Conservation (phyloP, 2,113 vertebrate species). For the Deroptyus accipitrinus region DNA sequence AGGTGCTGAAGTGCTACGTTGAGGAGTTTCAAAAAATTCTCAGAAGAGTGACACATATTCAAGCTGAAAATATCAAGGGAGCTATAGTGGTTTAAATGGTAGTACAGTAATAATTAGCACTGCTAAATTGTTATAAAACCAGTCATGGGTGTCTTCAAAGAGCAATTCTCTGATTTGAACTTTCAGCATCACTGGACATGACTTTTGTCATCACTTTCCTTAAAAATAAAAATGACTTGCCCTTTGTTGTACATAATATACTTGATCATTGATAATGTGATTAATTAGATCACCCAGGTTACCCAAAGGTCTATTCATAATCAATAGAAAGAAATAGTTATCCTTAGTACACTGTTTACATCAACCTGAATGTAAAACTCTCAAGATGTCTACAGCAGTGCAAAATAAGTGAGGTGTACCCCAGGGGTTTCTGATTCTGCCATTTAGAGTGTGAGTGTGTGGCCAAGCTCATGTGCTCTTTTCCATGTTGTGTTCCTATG, state of each 20-base stretch:
- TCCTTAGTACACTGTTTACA: background rate
- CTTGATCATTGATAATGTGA: background rate
- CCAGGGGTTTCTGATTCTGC: background rate
- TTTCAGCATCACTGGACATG: background rate
- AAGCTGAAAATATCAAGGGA: background rate
- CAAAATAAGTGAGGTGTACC: background rate
- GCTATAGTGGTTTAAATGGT: background rate
- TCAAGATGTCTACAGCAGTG: background rate
- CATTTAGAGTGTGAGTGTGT: background rate
- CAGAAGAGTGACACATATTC: background rate
- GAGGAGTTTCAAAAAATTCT: background rate
- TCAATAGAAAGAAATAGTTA: background rate
- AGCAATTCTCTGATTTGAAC: background rate
- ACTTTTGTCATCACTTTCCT: background rate
- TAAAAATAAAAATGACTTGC: background rate
- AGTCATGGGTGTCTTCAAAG: background rate
- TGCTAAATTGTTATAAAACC: background rate
- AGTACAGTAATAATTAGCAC: background rate
- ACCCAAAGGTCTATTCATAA: background rate
- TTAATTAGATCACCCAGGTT: background rate
- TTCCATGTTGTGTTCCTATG: background rate
- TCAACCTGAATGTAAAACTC: background rate
- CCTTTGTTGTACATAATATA: background rate
- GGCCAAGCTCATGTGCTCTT: background rate
- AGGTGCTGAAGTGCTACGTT: background rate